A percentile compares a stretch with the other conserved stretches of the same genome.
Conservation (phyloP, 2,888 invertebrate species). For the Zhengitettix transpicula region DNA sequence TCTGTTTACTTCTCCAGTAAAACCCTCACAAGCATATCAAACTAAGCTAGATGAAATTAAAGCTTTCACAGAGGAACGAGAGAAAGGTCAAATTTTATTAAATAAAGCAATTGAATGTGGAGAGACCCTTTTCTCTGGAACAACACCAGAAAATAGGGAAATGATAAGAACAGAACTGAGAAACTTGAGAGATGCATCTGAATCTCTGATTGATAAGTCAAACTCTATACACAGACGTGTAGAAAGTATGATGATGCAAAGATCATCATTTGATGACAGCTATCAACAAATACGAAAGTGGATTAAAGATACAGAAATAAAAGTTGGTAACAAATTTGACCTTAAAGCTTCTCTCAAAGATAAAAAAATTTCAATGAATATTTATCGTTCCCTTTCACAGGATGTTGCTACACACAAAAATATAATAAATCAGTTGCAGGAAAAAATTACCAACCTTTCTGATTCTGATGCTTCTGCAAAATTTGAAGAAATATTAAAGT, state of each 20-base stretch:
- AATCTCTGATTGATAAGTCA: slow-evolving; percentile 67
- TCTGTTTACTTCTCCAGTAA: slow-evolving; percentile 50
- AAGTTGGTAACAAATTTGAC: slow-evolving; percentile 51
- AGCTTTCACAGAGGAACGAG: slow-evolving; percentile 52
- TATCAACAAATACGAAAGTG: slow-evolving; percentile 73
- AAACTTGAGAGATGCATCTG: slow-evolving; percentile 63
- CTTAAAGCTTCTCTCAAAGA: slow-evolving; percentile 67
- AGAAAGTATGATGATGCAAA: slow-evolving; percentile 74
- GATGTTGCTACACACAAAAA: slow-evolving; percentile 75
- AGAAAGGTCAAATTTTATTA: slow-evolving; percentile 59
- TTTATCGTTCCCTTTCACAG: slow-evolving; percentile 61
- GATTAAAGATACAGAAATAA: slow-evolving; percentile 62
- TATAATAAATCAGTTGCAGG: slow-evolving; percentile 66
- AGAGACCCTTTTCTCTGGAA: slow-evolving; percentile 71
- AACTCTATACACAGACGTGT: slow-evolving; percentile 73
- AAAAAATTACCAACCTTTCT: slow-evolving; percentile 59
- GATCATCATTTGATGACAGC: slow-evolving; percentile 86
- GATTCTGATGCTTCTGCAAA: slow-evolving; percentile 66
- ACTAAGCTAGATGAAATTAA: slow-evolving; percentile 62
- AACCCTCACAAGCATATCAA: slow-evolving; percentile 45
- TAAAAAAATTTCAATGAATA: slow-evolving; percentile 74
- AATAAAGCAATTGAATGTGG: slow-evolving; percentile 73
- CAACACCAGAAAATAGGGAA: slow-evolving; percentile 77
- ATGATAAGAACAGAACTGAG: slow-evolving; percentile 65
- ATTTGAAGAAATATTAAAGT: slow-evolving; percentile 52